Evolutionary conservation across 2,113 vertebrate genomes (phyloP).

Genomic region (Cololabis saira): DNA sequence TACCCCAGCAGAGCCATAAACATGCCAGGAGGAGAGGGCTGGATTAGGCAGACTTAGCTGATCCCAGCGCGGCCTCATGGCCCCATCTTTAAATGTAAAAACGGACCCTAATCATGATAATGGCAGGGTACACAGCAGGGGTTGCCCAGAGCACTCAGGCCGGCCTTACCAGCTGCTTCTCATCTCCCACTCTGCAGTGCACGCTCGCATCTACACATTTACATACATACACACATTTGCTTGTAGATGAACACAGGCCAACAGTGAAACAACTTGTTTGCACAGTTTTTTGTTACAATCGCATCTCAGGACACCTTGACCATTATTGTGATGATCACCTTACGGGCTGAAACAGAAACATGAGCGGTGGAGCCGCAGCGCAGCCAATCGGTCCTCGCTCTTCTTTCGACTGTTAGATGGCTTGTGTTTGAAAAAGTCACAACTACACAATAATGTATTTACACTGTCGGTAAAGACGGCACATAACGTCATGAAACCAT

Average conservation of each 20-base stretch:
- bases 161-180: constrained; percentile 70
- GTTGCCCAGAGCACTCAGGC: constrained; percentile 57
- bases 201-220: constrained; percentile 10
- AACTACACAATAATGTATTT: no score
- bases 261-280: constrained; percentile 1
- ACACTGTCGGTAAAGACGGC: no score
- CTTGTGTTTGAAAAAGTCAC: no score
- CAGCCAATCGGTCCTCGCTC: no score
- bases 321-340: no score
- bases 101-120: constrained; percentile 69
- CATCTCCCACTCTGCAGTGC: constrained; percentile 55
- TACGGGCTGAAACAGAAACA: no score
- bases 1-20: constrained; percentile 59
- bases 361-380: no score
- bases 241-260: constrained; percentile 2
- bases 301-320: no score
- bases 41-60: constrained; percentile 55
- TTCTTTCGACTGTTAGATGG: no score
- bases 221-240: constrained; percentile 5
- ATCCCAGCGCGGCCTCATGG: constrained; percentile 29
- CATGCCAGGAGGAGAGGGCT: constrained; percentile 65
- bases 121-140: constrained; percentile 64
- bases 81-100: constrained; percentile 70
- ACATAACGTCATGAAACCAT: no score
- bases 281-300: no score